Percentiles rank a stretch among this genome's conserved stretches.
Evolutionary conservation across 2,797 vertebrate genomes (phyloP).

Genomic region (Microcaecilia unicolor): DNA sequence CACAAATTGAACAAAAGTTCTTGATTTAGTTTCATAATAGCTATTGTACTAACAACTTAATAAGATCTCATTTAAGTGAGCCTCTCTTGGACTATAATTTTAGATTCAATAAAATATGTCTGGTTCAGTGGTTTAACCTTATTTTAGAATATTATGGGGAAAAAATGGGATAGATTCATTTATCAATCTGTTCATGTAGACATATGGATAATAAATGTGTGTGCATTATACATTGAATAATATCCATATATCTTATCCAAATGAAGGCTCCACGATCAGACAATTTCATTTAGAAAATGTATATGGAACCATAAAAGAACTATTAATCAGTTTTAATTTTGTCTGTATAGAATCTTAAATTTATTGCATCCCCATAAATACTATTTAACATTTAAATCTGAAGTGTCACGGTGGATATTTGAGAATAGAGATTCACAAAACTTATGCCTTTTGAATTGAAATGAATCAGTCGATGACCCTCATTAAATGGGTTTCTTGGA

Average conservation of each 20-base stretch:
- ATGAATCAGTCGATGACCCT: constrained; percentile 2
- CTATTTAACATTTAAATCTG: constrained; percentile 42
- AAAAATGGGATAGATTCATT: constrained; percentile 17
- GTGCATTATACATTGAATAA: constrained; percentile 44
- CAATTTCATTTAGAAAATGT: constrained; percentile 41
- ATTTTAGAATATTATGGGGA: constrained; percentile 41
- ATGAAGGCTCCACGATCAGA: constrained; percentile 15
- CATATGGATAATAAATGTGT: constrained; percentile 41
- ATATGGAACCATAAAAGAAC: constrained; percentile 32
- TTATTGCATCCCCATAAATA: constrained; percentile 41
- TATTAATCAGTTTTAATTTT: constrained; percentile 41
- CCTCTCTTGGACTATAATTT: constrained; percentile 15
- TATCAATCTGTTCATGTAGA: constrained; percentile 31
- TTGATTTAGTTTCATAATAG: constrained; percentile 3
- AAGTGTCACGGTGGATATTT: constrained; percentile 24
- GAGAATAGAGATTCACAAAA: constrained; percentile 35
- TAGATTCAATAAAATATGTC: constrained; percentile 34
- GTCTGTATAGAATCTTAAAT: constrained; percentile 22
- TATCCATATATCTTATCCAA: constrained; percentile 40
- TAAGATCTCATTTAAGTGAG: constrained; percentile 20
- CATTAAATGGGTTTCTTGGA: constrained; percentile 9
- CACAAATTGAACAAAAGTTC: not conserved
- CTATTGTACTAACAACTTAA: constrained; percentile 17
- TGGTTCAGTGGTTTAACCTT: constrained; percentile 4
- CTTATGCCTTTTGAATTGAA: constrained; percentile 25